Base-by-base conservation (phyloP, 2,797 vertebrate genomes). In the Epinephelus malabaricus region DNA sequence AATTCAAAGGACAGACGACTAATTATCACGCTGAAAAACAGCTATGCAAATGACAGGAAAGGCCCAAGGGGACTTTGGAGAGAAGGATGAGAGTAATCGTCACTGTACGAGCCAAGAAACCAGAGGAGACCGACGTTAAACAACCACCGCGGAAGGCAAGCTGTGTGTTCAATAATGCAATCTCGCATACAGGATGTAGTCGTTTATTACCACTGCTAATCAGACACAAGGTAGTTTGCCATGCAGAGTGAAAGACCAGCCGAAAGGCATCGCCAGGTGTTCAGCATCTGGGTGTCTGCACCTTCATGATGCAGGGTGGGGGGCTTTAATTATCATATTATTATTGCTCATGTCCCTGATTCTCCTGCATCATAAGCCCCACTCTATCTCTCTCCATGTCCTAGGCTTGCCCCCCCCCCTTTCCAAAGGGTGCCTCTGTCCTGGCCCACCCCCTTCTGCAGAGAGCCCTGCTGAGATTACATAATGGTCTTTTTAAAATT, bases 381-480 rank as follows among this genome's bases (percentile, higher is more conserved):
- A 3, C 49, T 69, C 15, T 18, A 11, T 73, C 45, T 25, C 23
- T 56, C 45, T 51, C 62, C 58, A 73, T 69, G 62, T 82, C 69
- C 38, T 69, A 38, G 27, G 18, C 69, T 19, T 56, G 27, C 60
- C 54, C 50, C 61, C 9, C 1, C 49, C 2, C 13, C 9, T 47
- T 59, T 75, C 64, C 5, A 45, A 21, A 56, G 56, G 69, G 73
- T 68, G 79, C 88, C 84, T 87, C 78, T 51, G 79, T 71, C 73
- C 65, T 62, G 25, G 40, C 53, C 66, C 46, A 18, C n/a, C 74
- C 40, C 73, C 21, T 53, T 69, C 63, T 69, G 71, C 19, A n/a
- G n/a, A 71, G 79, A 77, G 69, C 74, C 78, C 84, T 86, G 81
- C 80, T 90, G 88, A 81, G 85, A 91, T 94, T 93, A 94, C 84